phyloP scores from a whole-genome alignment of 2,888 invertebrate genomes.

The Limnephilus rhombicus region DNA sequence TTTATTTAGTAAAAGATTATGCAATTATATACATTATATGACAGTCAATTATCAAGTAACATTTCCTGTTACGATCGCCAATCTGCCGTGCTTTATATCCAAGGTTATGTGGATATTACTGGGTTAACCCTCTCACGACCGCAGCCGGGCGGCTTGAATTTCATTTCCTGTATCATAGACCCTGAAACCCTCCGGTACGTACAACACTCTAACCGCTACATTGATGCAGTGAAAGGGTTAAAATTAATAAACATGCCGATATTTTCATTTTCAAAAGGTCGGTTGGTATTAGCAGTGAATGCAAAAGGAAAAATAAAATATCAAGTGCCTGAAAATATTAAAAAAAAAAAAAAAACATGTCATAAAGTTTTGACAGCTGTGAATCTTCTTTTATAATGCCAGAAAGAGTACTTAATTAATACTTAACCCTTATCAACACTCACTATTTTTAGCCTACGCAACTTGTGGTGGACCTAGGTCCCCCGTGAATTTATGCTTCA shows the following conservation, averaged over 20 bases:
- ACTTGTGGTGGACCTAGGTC: too few relatives aligned
- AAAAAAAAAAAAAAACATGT: too few relatives aligned
- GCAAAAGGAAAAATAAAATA: not conserved
- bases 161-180: conserved; percentile 62
- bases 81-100: not conserved
- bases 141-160: conserved; percentile 27
- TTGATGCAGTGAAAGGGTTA: not conserved
- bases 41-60: not conserved
- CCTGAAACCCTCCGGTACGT: not conserved
- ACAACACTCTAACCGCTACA: not conserved
- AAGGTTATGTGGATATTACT: conserved; percentile 34
- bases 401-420: too few relatives aligned
- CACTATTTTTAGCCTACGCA: too few relatives aligned
- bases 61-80: not conserved
- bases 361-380: too few relatives aligned
- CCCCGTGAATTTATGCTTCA: too few relatives aligned
- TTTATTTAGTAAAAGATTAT: too few relatives aligned
- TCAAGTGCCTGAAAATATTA: not conserved
- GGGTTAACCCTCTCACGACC: conserved; percentile 53
- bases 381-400: too few relatives aligned
- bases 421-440: too few relatives aligned
- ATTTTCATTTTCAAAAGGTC: not conserved
- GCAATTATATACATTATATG: too few relatives aligned
- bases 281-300: not conserved
- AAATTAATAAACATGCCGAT: not conserved